Percentiles rank a stretch among this genome's conserved stretches.
phyloP scores from a whole-genome alignment of 2,888 invertebrate species.

The Xanthia icteritia region DNA sequence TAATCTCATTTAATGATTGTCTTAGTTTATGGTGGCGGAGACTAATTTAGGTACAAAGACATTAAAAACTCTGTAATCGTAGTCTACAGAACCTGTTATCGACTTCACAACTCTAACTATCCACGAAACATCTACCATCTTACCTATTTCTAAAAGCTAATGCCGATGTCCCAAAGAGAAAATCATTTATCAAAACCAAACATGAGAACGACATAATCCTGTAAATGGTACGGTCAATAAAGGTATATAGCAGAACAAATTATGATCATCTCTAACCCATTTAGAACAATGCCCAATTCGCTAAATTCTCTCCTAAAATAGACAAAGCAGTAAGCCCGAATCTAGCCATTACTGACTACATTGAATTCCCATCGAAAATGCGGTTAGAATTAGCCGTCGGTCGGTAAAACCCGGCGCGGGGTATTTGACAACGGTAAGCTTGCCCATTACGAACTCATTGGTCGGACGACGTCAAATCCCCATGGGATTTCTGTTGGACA shows the following conservation, averaged over 20 bases:
- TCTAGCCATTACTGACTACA: slow-evolving; percentile 50
- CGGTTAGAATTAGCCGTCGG: slow-evolving; percentile 56
- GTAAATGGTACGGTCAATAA: slow-evolving; percentile 14
- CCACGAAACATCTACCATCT: neutral
- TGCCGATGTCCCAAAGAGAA: neutral
- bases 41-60: neutral
- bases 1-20: too few species aligned
- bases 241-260: slow-evolving; percentile 32
- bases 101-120: too few species aligned
- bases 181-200: slow-evolving; percentile 27
- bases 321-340: slow-evolving; percentile 56
- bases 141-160: neutral
- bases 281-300: slow-evolving; percentile 39
- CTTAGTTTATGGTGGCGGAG: too few species aligned
- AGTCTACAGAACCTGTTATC: neutral
- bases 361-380: slow-evolving; percentile 60
- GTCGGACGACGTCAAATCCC: slow-evolving; percentile 57
- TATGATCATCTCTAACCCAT: slow-evolving; percentile 39
- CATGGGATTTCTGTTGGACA: slow-evolving; percentile 35
- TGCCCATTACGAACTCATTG: slow-evolving; percentile 42
- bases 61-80: neutral
- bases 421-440: slow-evolving; percentile 56
- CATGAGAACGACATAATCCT: neutral
- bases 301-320: slow-evolving; percentile 44
- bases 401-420: slow-evolving; percentile 39